Evolutionary conservation across 2,888 invertebrate species (phyloP), one percentile per base, ranked within the genome.

Genomic region (Hetaerina titia): DNA sequence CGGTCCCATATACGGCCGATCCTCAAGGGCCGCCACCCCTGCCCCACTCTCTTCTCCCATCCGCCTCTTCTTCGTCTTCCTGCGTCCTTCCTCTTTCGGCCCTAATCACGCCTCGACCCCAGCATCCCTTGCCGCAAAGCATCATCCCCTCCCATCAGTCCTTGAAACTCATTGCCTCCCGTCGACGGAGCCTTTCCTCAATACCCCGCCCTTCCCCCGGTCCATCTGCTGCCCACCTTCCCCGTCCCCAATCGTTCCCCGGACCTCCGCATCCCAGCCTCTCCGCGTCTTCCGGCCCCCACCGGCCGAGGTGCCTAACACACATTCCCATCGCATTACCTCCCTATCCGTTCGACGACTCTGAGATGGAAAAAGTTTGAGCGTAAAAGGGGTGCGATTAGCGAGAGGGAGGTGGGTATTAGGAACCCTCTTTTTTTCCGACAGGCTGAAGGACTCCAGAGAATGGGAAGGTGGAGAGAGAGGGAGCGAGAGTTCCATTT

Each of bases 361-460:
- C 81, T 22, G 81, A 81, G 81, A 81, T 81, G 81, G 81, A 81
- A 81, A 81, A 81, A 81, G 81, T 81, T 81, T 81, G 81, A 81
- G 81, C 45, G 45, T 45, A 45, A 45, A 45, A 11, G 31, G 11
- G 81, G 81, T 81, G 81, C 81, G 81, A 81, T 81, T 81, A 81
- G 81, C 81, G 81, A 81, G 81, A 81, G 25, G 81, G 31, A 81
- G 81, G 81, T 31, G 81, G 81, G 81, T 81, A 81, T 81, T 81
- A 81, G 81, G 81, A 81, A 81, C 81, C 81, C 13, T 11, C 31
- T 31, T 81, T 31, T 31, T 81, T 31, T 81, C 81, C 81, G 81
- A 11, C 13, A 81, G 25, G 22, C 31, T 19, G 69, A 31, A 31
- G 31, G 81, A 81, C 31, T 4, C 31, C 19, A 22, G 69, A 81